phyloP scores from a whole-genome alignment of 2,113 vertebrate genomes.

The Bettongia penicillata region DNA sequence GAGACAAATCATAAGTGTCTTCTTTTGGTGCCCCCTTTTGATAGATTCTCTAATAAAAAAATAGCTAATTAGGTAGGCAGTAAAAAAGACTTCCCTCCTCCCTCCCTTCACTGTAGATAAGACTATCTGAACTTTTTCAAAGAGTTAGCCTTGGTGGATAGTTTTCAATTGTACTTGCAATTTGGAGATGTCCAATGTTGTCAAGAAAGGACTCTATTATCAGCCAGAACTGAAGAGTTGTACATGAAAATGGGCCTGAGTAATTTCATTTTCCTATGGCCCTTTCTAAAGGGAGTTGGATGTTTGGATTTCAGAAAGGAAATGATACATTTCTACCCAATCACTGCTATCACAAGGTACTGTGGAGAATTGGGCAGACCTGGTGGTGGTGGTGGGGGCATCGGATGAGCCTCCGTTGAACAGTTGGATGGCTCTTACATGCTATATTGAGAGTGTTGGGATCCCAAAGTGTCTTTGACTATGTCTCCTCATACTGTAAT shows the following conservation, averaged over 20 bases:
- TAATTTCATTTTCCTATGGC: conserved; percentile 53
- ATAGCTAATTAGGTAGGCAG: conserved; percentile 40
- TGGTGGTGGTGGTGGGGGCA: background rate
- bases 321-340: conserved; percentile 5
- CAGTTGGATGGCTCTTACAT: background rate
- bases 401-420: background rate
- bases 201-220: conserved; percentile 55
- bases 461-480: background rate
- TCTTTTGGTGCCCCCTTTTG: conserved; percentile 45
- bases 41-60: conserved; percentile 59
- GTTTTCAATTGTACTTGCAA: conserved; percentile 45
- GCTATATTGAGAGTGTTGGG: background rate
- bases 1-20: conserved; percentile 50
- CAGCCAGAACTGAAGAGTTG: conserved; percentile 34
- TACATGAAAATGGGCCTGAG: conserved; percentile 52
- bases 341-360: background rate
- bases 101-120: conserved; percentile 23
- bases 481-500: background rate
- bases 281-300: conserved; percentile 29
- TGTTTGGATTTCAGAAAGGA: conserved; percentile 35
- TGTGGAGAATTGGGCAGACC: too few species aligned
- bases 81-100: conserved; percentile 46
- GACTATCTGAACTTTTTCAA: conserved; percentile 61
- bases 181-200: conserved; percentile 30
- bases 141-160: conserved; percentile 44